Base-by-base conservation (phyloP, 2,888 invertebrate genomes). In the Alviniconcha strummeri region DNA sequence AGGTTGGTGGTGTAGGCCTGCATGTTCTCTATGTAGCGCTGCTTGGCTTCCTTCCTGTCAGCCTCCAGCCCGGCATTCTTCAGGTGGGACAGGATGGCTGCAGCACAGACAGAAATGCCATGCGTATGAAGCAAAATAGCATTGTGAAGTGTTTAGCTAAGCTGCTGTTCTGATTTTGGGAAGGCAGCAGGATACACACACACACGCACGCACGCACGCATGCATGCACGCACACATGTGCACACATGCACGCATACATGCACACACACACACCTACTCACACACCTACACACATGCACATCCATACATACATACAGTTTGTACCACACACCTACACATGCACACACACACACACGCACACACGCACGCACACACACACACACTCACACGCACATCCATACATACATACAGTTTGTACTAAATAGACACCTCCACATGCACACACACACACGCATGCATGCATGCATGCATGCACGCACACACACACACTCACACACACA, bases 1-100 rank as follows among this genome's bases (percentile, higher is more conserved):
- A 98, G 97, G 91, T 97, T 96, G 86, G 96, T 97, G 77, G 99
- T 99, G 95, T 99, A 99, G 9, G 96, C 96, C 90, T 96, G 96
- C 84, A 98, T 95, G 81, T 98, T 97, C 86, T 98, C 98, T 89
- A 96, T 96, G 95, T 99, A 99, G 87, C 96, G 96, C 90, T 96
- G 95, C 94, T 97, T 98, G 0, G 97, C 97, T 93, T 98, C 98
- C 93, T 98, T 98, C 85, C 97, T 96, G 92, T 97, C 96, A 75
- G 95, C 94, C 92, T 99, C 99, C 92, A 99, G 95, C 88, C 97
- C 97, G 11, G 96, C 95, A 89, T 98, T 97, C 95, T 99, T 99
- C 90, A 98, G 94, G 93, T 97, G 96, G 9, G 97, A 97, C 88
- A 99, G 94, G 88, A 97, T 94, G 76, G 96, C 97, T 93, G 87